phyloP scores from a whole-genome alignment of 2,113 vertebrate species.

The Capreolus pygargus region DNA sequence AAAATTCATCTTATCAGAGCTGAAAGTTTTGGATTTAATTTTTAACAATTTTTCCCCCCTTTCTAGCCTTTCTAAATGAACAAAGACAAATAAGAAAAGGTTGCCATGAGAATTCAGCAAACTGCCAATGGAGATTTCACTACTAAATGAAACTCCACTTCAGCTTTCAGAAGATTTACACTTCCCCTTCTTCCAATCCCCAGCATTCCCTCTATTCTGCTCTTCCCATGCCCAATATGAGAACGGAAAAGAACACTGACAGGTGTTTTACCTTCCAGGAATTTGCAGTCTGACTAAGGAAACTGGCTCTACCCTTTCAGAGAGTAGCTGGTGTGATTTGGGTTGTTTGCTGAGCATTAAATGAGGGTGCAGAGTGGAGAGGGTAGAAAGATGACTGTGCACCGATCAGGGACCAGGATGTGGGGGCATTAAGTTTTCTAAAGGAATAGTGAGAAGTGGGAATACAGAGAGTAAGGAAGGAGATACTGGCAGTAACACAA shows the following conservation, averaged over 20 bases:
- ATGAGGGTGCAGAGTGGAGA: background rate
- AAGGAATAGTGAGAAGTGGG: background rate
- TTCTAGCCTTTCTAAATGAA: slow-evolving; percentile 43
- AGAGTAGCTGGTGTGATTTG: background rate
- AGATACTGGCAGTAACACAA: background rate
- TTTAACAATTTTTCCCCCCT: slow-evolving; percentile 17
- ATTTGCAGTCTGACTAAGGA: background rate
- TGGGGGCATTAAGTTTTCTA: background rate
- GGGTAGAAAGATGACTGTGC: background rate
- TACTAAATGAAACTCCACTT: background rate
- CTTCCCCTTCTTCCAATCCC: background rate
- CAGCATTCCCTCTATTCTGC: too few relatives aligned
- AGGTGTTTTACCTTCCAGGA: background rate
- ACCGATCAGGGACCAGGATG: background rate
- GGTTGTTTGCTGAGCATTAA: background rate
- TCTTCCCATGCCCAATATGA: background rate
- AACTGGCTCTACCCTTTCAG: background rate
- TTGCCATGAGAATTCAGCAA: background rate
- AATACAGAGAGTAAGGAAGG: too few relatives aligned
- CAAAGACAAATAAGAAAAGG: slow-evolving; percentile 44
- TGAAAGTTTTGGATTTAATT: slow-evolving; percentile 64
- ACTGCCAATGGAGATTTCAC: background rate
- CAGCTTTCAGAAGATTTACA: background rate
- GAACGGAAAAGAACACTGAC: background rate
- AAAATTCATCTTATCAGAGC: slow-evolving; percentile 62